These are phyloP conservation scores for Sebastes umbrosus DNA, from an alignment of 2,797 vertebrate genomes.

Conservation along the genomic window DNA sequence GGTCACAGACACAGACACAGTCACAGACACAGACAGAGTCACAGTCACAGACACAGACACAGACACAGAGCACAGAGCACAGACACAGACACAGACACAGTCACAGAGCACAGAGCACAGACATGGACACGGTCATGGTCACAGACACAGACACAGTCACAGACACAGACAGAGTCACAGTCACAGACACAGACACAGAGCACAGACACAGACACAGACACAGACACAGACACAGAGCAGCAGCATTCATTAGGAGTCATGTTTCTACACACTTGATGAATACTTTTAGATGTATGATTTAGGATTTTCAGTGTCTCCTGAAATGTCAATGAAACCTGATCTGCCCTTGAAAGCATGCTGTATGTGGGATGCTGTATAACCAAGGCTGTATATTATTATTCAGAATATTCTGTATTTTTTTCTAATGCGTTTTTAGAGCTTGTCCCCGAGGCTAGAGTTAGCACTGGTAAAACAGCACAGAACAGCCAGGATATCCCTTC, in stretches of 20 bases:
- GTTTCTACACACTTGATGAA: not conserved
- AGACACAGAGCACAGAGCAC: no score
- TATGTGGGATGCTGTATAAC: not conserved
- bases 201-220: no score
- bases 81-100: no score
- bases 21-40: no score
- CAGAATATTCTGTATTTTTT: not conserved
- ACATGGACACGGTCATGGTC: no score
- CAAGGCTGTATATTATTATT: not conserved
- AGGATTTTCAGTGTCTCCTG: not conserved
- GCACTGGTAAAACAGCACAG: not conserved
- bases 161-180: fast-evolving
- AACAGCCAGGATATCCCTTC: not conserved
- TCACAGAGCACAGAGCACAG: no score
- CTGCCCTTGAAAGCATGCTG: not conserved
- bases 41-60: no score
- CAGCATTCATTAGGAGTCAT: not conserved
- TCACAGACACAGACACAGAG: no score
- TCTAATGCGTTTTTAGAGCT: not conserved
- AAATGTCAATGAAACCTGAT: not conserved
- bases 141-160: no score
- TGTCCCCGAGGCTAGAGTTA: not conserved
- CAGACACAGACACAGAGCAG: not conserved
- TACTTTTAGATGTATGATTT: not conserved
- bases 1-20: no score